Base-by-base conservation (phyloP, 2,888 invertebrate genomes). In the Tachina grossa region DNA sequence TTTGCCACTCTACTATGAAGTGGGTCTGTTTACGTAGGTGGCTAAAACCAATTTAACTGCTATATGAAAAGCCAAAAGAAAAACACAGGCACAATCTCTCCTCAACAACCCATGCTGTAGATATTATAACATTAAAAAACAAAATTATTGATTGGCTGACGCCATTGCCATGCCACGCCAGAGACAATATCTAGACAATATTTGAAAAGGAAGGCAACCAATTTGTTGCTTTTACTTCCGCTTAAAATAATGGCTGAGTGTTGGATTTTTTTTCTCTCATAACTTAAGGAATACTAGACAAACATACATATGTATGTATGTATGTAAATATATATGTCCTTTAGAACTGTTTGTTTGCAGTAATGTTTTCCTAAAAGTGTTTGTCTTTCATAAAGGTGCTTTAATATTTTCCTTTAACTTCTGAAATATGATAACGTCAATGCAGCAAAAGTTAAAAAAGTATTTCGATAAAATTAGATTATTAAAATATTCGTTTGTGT, bases 401-500 rank as follows among this genome's bases (percentile, higher is more conserved):
- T 43, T 63, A n/a, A 39, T n/a, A 16, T 13, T n/a, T 47, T 57
- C 6, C 16, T 14, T 39, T 13, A 63, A 69, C 49, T 49, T 77
- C 16, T 61, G 14, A 55, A n/a, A 59, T 59, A 61, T 78, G 43
- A 59, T 59, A 16, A 68, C 43, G 57, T 71, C 22, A 41, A 49
- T 65, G 53, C 53, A 53, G 51, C 11, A 39, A 63, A 74, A 47
- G 83, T 83, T 83, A 9, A 47, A 39, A 10, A 79, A 80, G 22
- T 49, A 43, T 87, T 85, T 83, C 83, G 71, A 43, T 84, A 22
- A 87, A 87, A 88, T 88, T 83, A 83, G 87, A 85, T 87, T 87
- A 87, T 87, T 79, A 87, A 88, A 86, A 85, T 84, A 80, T 81
- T 87, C 81, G 72, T 77, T 47, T 86, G 82, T 86, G 86, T 83